Base-by-base conservation (phyloP, 2,797 vertebrate genomes). In the Tarsius wallacei region DNA sequence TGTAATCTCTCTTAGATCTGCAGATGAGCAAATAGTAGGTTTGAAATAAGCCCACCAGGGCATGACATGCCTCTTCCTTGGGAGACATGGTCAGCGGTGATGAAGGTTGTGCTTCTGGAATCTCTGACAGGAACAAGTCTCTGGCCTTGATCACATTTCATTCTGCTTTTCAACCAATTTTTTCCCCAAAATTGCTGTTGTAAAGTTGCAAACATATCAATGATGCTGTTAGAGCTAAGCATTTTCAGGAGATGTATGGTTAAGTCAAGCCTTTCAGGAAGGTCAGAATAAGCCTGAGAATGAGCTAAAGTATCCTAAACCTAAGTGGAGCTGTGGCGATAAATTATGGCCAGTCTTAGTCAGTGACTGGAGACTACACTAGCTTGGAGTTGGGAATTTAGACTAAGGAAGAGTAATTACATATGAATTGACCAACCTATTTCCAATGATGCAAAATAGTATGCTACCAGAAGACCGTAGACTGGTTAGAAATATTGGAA, bases 171-270 rank as follows among this genome's bases (percentile, higher is more conserved):
- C 81, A 82, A 26, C 21, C 15, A 77, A 1, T 57, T 86, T 84
- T 94, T 7, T 49, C 26, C 64, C 47, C 57, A 42, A 49, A 8
- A 68, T 61, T 85, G 57, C 66, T 86, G 16, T 53, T 51, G 36
- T 33, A 64, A 91, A 16, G 8, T 55, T 91, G 47, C 28, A 71
- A 77, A 70, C 1, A 81, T 11, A 0, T 51, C 70, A 49, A n/a
- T 59, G 19, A 68, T 33, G n/a, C n/a, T 84, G 36, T 11, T 73
- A 61, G 47, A 21, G 16, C 47, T 83, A 61, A 87, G 19, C 9
- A 76, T 64, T 97, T 82, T 95, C 22, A 86, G n/a, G 42, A 24
- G 11, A 51, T 53, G 28, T 51, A n/a, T 80, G 64, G 68, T 66
- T 82, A 88, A 84, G 12, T 82, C 47, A 55, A 36, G 24, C 31